Conservation (phyloP, 2,797 vertebrate genomes). For the Fistularia tabacaria region DNA sequence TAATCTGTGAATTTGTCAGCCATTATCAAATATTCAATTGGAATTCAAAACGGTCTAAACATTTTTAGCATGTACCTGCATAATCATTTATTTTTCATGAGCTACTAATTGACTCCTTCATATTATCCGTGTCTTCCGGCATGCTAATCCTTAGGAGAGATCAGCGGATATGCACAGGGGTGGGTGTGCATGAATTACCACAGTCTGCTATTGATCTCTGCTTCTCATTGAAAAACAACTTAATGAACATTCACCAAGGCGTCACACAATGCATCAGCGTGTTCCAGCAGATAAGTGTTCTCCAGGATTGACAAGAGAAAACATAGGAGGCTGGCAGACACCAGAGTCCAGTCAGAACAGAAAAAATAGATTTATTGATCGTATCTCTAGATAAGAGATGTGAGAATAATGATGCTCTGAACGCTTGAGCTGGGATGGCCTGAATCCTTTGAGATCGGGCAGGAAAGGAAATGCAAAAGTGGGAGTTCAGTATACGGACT, state of each 20-base stretch:
- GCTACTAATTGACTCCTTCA: constrained; percentile 51
- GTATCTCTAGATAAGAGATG: constrained; percentile 64
- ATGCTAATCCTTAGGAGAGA: constrained; percentile 42
- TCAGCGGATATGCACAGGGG: constrained; percentile 34
- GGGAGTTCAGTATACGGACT: constrained; percentile 15
- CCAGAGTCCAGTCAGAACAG: constrained; percentile 54
- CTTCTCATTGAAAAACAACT: constrained; percentile 74
- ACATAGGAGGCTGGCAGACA: constrained; percentile 58
- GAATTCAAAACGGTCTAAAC: constrained; percentile 7
- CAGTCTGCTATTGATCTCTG: constrained; percentile 60
- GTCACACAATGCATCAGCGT: constrained; percentile 67
- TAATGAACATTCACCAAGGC: constrained; percentile 73
- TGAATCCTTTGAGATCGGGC: constrained; percentile 26
- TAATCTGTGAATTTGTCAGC: no score
- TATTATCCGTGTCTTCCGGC: constrained; percentile 43
- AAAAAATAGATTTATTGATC: constrained; percentile 76
- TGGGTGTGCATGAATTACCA: constrained; percentile 53
- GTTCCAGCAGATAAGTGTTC: constrained; percentile 72
- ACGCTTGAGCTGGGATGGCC: constrained; percentile 39
- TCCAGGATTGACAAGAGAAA: constrained; percentile 61
- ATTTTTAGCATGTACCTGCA: constrained; percentile 42
- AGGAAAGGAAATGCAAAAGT: constrained; percentile 14
- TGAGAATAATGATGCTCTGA: constrained; percentile 69
- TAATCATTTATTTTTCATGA: constrained; percentile 57
- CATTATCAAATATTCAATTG: constrained; percentile 13